A percentile compares a stretch with the other conserved stretches of the same genome.
Evolutionary conservation across 2,113 vertebrate genomes (phyloP).

Genomic region (Ictidomys tridecemlineatus): DNA sequence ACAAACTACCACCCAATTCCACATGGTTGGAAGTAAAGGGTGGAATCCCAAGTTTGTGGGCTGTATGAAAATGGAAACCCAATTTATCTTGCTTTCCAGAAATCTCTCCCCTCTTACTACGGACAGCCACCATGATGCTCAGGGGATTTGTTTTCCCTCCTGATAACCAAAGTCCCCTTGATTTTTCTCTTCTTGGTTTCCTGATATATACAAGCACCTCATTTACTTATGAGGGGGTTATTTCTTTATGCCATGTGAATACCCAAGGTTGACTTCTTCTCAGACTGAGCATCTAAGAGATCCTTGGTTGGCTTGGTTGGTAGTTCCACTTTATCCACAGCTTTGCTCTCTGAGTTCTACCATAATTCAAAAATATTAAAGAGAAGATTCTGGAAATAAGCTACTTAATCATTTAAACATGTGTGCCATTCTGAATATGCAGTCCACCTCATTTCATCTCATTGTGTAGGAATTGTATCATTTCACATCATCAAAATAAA

Average conservation of each 20-base stretch:
- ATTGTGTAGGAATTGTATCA: background rate
- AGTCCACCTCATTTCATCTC: background rate
- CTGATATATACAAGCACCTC: background rate
- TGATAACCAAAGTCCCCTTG: background rate
- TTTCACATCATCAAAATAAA: background rate
- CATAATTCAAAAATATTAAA: background rate
- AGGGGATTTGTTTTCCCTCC: background rate
- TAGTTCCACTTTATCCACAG: too few species aligned
- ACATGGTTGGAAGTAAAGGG: background rate
- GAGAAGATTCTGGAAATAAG: background rate
- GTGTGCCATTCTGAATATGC: background rate
- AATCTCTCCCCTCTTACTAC: background rate
- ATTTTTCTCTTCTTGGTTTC: background rate
- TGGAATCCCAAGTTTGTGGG: background rate
- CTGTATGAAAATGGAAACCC: background rate
- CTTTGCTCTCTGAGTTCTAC: background rate
- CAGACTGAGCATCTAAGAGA: background rate
- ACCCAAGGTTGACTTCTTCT: background rate
- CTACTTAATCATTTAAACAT: background rate
- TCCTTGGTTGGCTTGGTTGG: background rate
- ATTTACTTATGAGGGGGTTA: background rate
- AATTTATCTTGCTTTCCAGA: background rate
- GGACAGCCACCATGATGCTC: background rate
- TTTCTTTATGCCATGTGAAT: background rate
- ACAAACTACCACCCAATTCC: background rate